Evolutionary conservation across 2,113 vertebrate genomes (phyloP).

Genomic region (Bubo bubo): DNA sequence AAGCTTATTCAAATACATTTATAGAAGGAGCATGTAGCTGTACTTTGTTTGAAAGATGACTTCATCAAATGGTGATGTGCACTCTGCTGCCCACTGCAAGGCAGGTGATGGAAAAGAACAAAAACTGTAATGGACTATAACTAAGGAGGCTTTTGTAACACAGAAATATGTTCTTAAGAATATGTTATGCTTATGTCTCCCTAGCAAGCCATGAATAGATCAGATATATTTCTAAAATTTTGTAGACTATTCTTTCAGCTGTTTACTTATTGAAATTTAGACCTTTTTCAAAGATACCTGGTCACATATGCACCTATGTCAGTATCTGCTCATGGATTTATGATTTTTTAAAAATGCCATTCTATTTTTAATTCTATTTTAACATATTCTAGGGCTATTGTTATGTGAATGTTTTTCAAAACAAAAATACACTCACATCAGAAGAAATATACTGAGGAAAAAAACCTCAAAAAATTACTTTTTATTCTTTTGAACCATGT

Average conservation of each 20-base stretch:
- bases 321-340: neutral
- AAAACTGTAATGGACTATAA: neutral
- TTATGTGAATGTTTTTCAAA: neutral
- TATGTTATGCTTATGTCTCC: neutral
- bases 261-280: neutral
- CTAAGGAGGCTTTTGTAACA: neutral
- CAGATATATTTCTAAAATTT: neutral
- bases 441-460: neutral
- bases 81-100: neutral
- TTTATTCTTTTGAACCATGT: neutral
- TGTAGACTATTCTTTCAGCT: neutral
- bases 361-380: neutral
- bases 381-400: neutral
- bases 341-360: neutral
- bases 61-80: neutral
- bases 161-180: neutral
- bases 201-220: neutral
- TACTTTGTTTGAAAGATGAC: neutral
- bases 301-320: neutral
- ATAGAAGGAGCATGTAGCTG: neutral
- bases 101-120: neutral
- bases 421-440: neutral
- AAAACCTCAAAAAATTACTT: fast-evolving
- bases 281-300: neutral
- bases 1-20: neutral